phyloP scores from a whole-genome alignment of 1,140 invertebrate genomes.

The Neodiprion pinetum region DNA sequence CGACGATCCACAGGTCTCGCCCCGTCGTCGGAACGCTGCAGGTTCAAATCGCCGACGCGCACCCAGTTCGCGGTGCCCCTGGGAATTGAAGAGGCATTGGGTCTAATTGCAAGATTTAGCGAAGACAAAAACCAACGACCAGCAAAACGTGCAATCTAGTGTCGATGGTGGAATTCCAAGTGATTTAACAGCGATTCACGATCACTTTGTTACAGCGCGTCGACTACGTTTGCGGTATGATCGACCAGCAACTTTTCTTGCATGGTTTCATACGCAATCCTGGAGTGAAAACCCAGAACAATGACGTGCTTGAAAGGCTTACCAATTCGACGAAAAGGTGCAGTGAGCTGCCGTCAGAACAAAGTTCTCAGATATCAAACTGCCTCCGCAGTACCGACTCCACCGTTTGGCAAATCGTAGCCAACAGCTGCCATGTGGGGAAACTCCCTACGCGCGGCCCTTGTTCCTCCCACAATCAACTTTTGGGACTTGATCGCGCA shows the following conservation, averaged over 20 bases:
- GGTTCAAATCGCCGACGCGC: constrained; percentile 64
- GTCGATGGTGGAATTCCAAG: too few species aligned
- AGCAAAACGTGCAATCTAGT: too few species aligned
- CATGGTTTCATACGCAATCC: too few species aligned
- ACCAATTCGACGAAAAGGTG: constrained; percentile 38
- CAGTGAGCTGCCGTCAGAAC: constrained; percentile 65
- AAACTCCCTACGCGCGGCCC: constrained; percentile 53
- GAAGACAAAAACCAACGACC: too few species aligned
- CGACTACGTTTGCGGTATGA: too few species aligned
- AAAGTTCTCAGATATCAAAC: constrained; percentile 58
- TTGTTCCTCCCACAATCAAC: constrained; percentile 55
- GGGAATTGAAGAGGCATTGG: constrained; percentile 18
- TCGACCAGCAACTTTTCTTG: too few species aligned
- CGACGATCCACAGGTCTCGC: constrained; percentile 52
- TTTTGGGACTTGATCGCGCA: constrained; percentile 42
- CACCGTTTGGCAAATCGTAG: constrained; percentile 13
- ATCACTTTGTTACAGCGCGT: too few species aligned
- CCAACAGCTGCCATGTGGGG: constrained; percentile 59
- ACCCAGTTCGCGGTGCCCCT: constrained; percentile 47
- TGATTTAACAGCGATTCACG: too few species aligned
- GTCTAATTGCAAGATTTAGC: too few species aligned
- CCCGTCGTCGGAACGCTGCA: constrained; percentile 55
- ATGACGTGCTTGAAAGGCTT: not conserved
- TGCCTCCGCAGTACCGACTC: constrained; percentile 57
- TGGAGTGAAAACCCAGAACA: too few species aligned